A percentile compares a stretch with the other conserved stretches of the same genome.
Conservation (phyloP, 2,888 invertebrate species). For the Drosophila incognita region DNA sequence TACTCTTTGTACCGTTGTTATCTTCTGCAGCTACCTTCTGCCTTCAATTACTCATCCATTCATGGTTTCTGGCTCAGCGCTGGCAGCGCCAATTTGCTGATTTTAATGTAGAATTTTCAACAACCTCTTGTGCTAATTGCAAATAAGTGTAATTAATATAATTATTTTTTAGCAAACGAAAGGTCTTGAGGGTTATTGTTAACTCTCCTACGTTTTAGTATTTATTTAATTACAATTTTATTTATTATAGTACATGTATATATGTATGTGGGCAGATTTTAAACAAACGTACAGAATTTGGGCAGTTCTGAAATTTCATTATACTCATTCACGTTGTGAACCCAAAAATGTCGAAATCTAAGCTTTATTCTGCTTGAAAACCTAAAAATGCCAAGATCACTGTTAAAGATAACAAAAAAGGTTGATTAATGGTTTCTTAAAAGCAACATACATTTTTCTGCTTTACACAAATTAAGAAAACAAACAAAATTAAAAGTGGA, state of each 20-base stretch:
- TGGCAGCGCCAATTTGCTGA: slow-evolving; percentile 65
- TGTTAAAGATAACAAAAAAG: slow-evolving; percentile 39
- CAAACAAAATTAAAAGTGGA: background rate
- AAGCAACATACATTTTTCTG: slow-evolving; percentile 26
- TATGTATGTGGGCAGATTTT: slow-evolving; percentile 8
- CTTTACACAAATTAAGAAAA: slow-evolving; percentile 13
- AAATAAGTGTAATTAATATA: slow-evolving; percentile 56
- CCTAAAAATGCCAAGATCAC: slow-evolving; percentile 67
- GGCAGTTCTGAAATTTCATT: slow-evolving; percentile 11
- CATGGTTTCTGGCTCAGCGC: slow-evolving; percentile 48
- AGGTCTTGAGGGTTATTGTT: slow-evolving; percentile 27
- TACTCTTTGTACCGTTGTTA: slow-evolving; percentile 28
- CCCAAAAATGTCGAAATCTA: slow-evolving; percentile 35
- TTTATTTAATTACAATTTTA: slow-evolving; percentile 1
- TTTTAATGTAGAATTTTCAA: slow-evolving; percentile 54
- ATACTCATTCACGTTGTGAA: slow-evolving; percentile 15
- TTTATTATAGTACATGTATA: slow-evolving; percentile 6
- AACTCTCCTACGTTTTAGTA: slow-evolving; percentile 2
- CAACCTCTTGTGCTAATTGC: slow-evolving; percentile 49
- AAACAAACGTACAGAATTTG: slow-evolving; percentile 6
- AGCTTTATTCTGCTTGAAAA: slow-evolving; percentile 22
- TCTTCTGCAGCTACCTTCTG: slow-evolving; percentile 22
- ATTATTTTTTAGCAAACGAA: slow-evolving; percentile 31
- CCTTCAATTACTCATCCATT: slow-evolving; percentile 73
- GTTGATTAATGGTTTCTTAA: slow-evolving; percentile 53